These are phyloP conservation scores for Thaumetopoea pityocampa DNA, from an alignment of 1,140 invertebrate genomes.

Conservation along the genomic window DNA sequence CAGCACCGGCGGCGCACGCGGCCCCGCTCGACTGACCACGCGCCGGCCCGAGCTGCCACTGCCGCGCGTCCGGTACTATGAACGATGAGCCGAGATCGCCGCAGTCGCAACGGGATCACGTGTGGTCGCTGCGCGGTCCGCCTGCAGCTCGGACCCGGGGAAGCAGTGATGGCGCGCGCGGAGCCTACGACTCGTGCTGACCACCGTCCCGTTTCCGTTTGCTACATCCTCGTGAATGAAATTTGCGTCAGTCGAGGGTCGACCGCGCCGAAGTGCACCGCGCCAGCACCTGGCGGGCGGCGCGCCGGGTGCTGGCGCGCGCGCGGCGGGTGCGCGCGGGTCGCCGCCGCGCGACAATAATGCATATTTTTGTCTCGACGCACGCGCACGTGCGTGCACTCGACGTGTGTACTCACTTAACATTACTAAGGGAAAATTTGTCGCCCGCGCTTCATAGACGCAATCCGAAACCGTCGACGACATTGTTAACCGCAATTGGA, in stretches of 20 bases:
- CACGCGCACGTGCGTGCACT: slow-evolving; percentile 12
- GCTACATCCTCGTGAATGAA: too few relatives aligned
- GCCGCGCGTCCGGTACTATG: neutral
- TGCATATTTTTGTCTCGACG: slow-evolving; percentile 55
- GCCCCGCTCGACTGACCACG: slow-evolving; percentile 4
- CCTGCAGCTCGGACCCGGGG: too few relatives aligned
- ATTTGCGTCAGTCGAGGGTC: neutral
- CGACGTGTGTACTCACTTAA: slow-evolving; percentile 24
- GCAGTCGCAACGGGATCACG: too few relatives aligned
- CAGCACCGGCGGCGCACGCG: slow-evolving; percentile 11
- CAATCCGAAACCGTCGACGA: slow-evolving; percentile 27
- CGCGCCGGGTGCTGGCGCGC: neutral
- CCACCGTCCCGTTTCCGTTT: too few relatives aligned
- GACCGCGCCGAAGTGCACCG: too few relatives aligned
- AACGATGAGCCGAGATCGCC: too few relatives aligned
- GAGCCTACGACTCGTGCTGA: too few relatives aligned
- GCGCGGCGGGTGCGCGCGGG: slow-evolving; percentile 5
- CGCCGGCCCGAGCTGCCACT: slow-evolving; percentile 12
- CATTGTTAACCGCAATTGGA: too few relatives aligned
- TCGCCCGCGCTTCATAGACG: slow-evolving; percentile 42
- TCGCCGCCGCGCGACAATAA: slow-evolving; percentile 32
- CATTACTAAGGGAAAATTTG: slow-evolving; percentile 68
- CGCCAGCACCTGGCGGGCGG: too few relatives aligned
- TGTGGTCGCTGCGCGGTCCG: too few relatives aligned
- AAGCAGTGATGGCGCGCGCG: too few relatives aligned